Evolutionary conservation across 1,140 invertebrate genomes (phyloP), one percentile per base, ranked within the genome.

Genomic region (Teleopsis dalmanni): DNA sequence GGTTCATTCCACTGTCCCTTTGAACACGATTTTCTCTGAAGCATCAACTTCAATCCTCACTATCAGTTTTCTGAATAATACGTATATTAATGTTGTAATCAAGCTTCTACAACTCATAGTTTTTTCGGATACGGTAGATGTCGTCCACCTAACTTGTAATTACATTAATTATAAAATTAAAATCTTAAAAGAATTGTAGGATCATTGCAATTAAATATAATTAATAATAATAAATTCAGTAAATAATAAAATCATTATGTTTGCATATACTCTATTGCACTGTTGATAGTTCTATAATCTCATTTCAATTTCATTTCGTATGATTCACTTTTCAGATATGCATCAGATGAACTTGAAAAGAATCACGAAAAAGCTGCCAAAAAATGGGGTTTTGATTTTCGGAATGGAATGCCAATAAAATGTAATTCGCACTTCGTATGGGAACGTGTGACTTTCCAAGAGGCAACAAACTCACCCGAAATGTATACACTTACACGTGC

Each of bases 371-470:
- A 44, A 26, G 64, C 67, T 21, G 55, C 53, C 14, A 57, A 65
- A 36, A 69, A 66, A 42, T 70, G 67, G 67, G 66, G 67, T 31
- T 70, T 70, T 37, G 66, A 70, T 53, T 70, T 70, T 42, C 60
- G 60, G 14, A 52, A 50, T 37, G 66, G 65, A 19, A 52, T 53
- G 33, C 67, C 67, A 2, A 38, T 70, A 25, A 13, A 29, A n/a
- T 41, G 47, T 8, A 65, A 51, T 33, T 52, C 58, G 25, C 54
- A 54, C 25, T 70, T 46, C 37, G 58, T 58, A 14, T 70, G 67
- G 67, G 66, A 70, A 34, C 62, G 64, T 13, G 66, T 70, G 7
- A 60, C 63, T 25, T 52, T 56, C 19, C 63, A 66, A 35, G 67
- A 67, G 42, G 62, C 61, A 9, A 56, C 44, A 36, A 57, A 40